Evolutionary conservation across 2,888 invertebrate genomes (phyloP).

Genomic region (Operophtera brumata): DNA sequence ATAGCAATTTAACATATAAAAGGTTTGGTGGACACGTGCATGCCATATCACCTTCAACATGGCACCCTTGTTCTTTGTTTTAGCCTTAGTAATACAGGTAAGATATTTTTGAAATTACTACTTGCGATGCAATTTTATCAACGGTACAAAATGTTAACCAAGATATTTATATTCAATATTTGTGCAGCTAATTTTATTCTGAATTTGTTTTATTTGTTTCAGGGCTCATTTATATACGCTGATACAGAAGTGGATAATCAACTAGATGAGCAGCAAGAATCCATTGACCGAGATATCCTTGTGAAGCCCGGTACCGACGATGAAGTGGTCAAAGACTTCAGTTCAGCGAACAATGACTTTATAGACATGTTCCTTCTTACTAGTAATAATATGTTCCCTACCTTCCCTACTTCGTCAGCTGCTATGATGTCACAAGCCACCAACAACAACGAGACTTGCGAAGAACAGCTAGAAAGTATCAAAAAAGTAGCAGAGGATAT

Average conservation of each 20-base stretch:
- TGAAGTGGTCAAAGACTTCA: slow-evolving; percentile 42
- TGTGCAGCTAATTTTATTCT: neutral
- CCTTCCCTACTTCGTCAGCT: slow-evolving; percentile 53
- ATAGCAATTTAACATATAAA: slow-evolving; percentile 56
- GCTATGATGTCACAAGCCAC: slow-evolving; percentile 61
- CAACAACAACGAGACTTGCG: slow-evolving; percentile 54
- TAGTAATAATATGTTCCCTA: slow-evolving; percentile 28
- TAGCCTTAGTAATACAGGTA: slow-evolving; percentile 67
- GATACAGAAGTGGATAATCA: slow-evolving; percentile 31
- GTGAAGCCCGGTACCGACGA: slow-evolving; percentile 38
- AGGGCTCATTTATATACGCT: slow-evolving; percentile 53
- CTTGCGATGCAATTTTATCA: neutral
- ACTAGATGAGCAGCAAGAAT: slow-evolving; percentile 38
- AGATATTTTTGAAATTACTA: slow-evolving; percentile 25
- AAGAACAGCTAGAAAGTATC: slow-evolving; percentile 67
- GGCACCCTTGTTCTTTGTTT: slow-evolving; percentile 56
- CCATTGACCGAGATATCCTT: slow-evolving; percentile 31
- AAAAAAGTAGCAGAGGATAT: slow-evolving; percentile 63
- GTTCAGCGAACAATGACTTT: slow-evolving; percentile 51
- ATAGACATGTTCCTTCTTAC: slow-evolving; percentile 52
- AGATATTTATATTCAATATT: neutral
- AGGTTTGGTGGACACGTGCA: slow-evolving; percentile 32
- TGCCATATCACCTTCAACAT: slow-evolving; percentile 50
- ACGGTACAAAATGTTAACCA: neutral
- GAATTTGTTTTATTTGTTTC: slow-evolving; percentile 33